Conservation (phyloP, 2,113 vertebrate species). For the Tychaedon coryphoeus region DNA sequence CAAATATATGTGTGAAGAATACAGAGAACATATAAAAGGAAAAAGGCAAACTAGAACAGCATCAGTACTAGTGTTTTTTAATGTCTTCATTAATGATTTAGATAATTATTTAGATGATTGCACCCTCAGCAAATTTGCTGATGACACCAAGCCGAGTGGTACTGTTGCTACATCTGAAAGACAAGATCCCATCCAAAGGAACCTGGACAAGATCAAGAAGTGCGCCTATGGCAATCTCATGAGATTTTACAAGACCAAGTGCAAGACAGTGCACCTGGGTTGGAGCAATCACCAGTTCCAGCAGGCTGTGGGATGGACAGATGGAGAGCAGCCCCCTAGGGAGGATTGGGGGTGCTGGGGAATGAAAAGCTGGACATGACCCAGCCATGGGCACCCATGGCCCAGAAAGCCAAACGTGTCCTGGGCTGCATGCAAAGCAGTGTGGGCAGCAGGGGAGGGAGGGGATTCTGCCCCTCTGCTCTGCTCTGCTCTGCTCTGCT, state of each 20-base stretch:
- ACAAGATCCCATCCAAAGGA: background rate
- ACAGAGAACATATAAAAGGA: no score
- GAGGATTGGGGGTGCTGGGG: no score
- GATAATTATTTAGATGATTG: background rate
- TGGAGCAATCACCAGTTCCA: fast-evolving
- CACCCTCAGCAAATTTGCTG: background rate
- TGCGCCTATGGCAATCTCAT: fast-evolving
- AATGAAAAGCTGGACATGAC: background rate
- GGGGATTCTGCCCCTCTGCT: background rate
- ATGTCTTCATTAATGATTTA: background rate
- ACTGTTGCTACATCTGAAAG: background rate
- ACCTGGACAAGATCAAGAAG: background rate
- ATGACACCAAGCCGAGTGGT: background rate
- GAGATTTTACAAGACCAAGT: background rate
- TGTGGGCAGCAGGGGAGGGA: fast-evolving
- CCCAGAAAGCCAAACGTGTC: fast-evolving
- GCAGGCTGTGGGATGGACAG: background rate
- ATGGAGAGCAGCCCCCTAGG: fast-evolving
- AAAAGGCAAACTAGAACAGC: background rate
- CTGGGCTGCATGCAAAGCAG: background rate
- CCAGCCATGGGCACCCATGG: fast-evolving
- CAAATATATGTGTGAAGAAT: background rate
- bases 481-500: background rate
- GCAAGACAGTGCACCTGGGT: background rate
- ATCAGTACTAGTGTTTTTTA: background rate